Evolutionary conservation across 2,888 invertebrate genomes (phyloP), one percentile per base, ranked within the genome.

Genomic region (Diploptera punctata): DNA sequence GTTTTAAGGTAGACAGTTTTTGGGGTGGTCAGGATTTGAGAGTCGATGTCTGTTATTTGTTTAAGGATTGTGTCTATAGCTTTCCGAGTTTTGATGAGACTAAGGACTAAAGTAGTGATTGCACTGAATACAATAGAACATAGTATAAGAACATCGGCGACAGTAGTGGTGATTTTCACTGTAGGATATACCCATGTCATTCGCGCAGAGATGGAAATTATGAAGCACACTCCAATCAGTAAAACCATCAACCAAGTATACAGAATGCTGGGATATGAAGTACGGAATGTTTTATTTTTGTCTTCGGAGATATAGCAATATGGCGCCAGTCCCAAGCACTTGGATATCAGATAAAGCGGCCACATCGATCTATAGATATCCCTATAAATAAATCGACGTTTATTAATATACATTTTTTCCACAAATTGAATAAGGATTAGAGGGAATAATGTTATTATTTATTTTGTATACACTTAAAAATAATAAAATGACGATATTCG

Each of bases 171-270:
- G 13, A n/a, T 3, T n/a, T 47, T 47, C n/a, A 47, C 47, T 10
- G 47, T 47, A 3, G 47, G 47, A 47, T 47, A 47, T n/a, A 47
- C 47, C 47, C 47, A 47, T 13, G 47, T 47, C 47, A 47, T 47
- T n/a, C 47, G 7, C n/a, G 47, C 47, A 10, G 47, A 7, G 13
- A 47, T 47, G 47, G 47, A 47, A 13, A n/a, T 47, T 4, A 47
- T 4, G 18, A 47, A 47, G 3, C 47, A 47, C 18, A n/a, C n/a
- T n/a, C 47, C 47, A n/a, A 47, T 47, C 13, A 47, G 3, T n/a
- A n/a, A 4, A n/a, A 47, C n/a, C 47, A 47, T n/a, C 7, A 47
- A 4, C 3, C 10, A 7, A 47, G 47, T 47, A n/a, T 47, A 47
- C 7, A 47, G 3, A 4, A 4, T 47, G 7, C 47, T n/a, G n/a